Evolutionary conservation across 2,113 vertebrate genomes (phyloP), one percentile per base, ranked within the genome.

Genomic region (Bombycilla garrulus): DNA sequence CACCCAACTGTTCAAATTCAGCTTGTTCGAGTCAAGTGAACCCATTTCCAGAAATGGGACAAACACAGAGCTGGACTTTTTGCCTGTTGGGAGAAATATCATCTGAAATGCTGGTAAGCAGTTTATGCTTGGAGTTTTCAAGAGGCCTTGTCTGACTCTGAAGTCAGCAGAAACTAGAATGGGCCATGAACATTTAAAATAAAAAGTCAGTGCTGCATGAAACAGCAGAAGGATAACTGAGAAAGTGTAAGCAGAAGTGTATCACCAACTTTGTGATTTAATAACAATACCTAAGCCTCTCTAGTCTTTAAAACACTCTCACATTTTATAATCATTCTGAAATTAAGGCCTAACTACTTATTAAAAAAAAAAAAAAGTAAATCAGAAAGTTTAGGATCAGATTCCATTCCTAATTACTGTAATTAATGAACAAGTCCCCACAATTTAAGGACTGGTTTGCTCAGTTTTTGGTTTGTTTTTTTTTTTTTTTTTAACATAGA

Each of bases 351-450:
- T 93, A 94, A 84, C 73, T 84, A 94, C 85, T 61, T 80, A 93
- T 88, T 90, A 5, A 23, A 90, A 95, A 96, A 92, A 81, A 92
- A 86, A 38, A 73, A 93, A 94, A 96, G 90, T 86, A 96, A 95
- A 96, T 96, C 95, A 93, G 80, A 93, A 95, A 51, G 19, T 97
- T 96, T 95, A 92, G 93, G 69, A 96, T 97, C 82, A 88, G 90
- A 96, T 97, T 96, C 96, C 95, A 88, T 93, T 95, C 92, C 93
- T 96, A 96, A 95, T 96, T 96, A 92, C 94, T 93, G 71, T 96
- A 96, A 96, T 96, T 95, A 96, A 92, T 31, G 0, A 96, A 96
- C 93, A 96, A 94, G 95, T 96, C 92, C 93, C 96, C 88, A 50
- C 95, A 97, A 81, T 88, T 94, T 95, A 95, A 81, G 77, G 92